Conservation (phyloP, 2,113 vertebrate genomes). For the Phalacrocorax pelagicus region DNA sequence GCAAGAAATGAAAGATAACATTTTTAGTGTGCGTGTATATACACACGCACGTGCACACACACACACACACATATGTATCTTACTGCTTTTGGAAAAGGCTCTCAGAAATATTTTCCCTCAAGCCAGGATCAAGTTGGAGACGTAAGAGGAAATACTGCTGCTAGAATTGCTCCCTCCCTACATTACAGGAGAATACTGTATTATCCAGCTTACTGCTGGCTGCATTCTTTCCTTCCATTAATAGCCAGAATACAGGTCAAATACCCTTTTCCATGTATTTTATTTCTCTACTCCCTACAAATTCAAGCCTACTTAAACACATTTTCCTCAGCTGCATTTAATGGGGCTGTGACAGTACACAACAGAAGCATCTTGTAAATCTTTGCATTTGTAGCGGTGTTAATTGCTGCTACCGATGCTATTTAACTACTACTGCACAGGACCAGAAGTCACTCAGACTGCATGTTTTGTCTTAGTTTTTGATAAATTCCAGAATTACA, state of each 20-base stretch:
- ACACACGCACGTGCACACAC: background rate
- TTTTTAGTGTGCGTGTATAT: background rate
- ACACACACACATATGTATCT: background rate
- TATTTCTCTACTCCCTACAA: background rate
- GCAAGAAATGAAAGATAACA: background rate
- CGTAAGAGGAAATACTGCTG: background rate
- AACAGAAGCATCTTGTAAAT: background rate
- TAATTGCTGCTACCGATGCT: background rate
- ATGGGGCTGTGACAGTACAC: background rate
- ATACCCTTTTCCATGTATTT: background rate
- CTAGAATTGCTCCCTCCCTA: background rate
- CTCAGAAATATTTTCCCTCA: background rate
- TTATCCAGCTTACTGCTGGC: background rate
- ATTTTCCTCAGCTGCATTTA: background rate
- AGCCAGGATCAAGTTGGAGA: background rate
- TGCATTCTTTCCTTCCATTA: background rate
- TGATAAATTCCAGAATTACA: background rate
- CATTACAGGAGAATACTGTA: background rate
- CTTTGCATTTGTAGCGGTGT: background rate
- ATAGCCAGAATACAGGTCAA: background rate
- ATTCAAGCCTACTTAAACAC: background rate
- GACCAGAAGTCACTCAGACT: background rate
- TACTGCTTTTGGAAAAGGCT: background rate
- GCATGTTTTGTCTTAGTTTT: background rate
- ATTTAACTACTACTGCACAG: background rate